Conservation (phyloP, 2,113 vertebrate species). For the Lasiurus cinereus region DNA sequence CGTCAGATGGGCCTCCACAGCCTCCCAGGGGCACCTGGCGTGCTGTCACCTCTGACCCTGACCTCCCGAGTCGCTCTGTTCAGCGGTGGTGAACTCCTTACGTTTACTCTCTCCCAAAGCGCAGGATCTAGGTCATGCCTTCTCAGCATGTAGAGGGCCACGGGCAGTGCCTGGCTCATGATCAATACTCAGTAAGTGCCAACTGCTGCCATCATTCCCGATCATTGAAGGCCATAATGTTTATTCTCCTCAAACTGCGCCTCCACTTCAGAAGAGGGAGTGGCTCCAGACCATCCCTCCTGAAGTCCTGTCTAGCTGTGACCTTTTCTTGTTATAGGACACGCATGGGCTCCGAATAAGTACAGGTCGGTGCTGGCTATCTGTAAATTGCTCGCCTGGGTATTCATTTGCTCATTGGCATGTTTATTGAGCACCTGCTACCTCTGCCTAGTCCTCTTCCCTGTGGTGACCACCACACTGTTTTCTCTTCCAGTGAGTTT, state of each 20-base stretch:
- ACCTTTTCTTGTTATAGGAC: neutral
- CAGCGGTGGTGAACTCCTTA: neutral
- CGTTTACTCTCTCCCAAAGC: neutral
- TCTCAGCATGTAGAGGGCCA: neutral
- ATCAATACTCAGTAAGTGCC: neutral
- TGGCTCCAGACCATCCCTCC: neutral
- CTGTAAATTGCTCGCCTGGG: neutral
- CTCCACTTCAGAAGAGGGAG: neutral
- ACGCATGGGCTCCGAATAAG: too few species aligned
- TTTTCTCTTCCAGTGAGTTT: neutral
- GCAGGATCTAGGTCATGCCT: neutral
- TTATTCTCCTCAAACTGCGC: neutral
- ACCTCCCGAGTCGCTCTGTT: neutral
- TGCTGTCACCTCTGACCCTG: neutral
- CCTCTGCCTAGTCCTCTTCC: too few species aligned
- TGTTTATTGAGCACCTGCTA: neutral
- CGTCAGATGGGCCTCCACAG: neutral
- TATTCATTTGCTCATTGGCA: neutral
- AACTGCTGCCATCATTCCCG: neutral
- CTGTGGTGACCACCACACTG: neutral
- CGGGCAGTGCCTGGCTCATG: too few species aligned
- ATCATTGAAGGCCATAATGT: neutral
- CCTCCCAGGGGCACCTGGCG: neutral
- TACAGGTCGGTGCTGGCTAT: too few species aligned
- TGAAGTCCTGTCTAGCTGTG: neutral